Percentiles rank a stretch among this genome's conserved stretches.
Evolutionary conservation across 1,140 invertebrate genomes (phyloP).

Genomic region (Phthorimaea operculella): DNA sequence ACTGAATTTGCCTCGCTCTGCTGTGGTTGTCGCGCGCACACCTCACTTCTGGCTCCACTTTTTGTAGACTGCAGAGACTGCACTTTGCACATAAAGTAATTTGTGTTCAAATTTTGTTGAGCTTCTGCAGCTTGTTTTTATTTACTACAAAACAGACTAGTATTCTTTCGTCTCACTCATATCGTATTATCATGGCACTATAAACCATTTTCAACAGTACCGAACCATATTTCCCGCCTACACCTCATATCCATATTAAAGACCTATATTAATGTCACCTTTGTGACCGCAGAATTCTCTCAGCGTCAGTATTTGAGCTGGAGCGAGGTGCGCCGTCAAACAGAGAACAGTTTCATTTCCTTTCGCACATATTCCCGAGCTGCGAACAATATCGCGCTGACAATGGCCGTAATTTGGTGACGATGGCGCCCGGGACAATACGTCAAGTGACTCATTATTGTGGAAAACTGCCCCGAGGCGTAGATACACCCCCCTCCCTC

Average conservation of each 20-base stretch:
- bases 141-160: no score
- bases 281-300: no score
- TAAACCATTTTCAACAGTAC: no score
- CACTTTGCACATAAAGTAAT: neutral
- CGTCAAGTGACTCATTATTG: slow-evolving; percentile 63
- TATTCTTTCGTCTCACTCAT: no score
- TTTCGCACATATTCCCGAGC: slow-evolving; percentile 57
- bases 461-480: slow-evolving; percentile 50
- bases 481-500: slow-evolving; percentile 38
- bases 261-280: no score
- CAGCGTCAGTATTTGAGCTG: no score
- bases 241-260: no score
- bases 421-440: slow-evolving; percentile 55
- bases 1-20: neutral
- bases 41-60: neutral
- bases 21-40: neutral
- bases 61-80: neutral
- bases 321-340: no score
- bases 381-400: slow-evolving; percentile 58
- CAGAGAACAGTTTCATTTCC: slow-evolving; percentile 52
- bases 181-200: no score
- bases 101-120: no score
- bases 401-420: slow-evolving; percentile 61
- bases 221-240: no score
- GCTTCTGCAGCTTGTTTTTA: no score